Evolutionary conservation across 2,113 vertebrate genomes (phyloP).

Genomic region (Anser cygnoides): DNA sequence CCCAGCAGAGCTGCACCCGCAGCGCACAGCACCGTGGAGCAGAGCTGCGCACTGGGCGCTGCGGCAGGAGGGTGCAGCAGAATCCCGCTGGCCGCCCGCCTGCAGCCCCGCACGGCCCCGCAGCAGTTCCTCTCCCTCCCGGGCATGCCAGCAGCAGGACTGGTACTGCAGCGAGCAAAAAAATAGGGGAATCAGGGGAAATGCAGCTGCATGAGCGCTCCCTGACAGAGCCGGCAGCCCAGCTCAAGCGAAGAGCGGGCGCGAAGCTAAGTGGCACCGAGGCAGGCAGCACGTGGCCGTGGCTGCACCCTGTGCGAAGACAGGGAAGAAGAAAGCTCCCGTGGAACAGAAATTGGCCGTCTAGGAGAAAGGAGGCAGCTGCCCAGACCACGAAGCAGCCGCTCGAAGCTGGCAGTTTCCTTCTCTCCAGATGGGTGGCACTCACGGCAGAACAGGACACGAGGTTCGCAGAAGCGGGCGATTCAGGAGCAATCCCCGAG

Average conservation of each 20-base stretch:
- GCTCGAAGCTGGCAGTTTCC: neutral
- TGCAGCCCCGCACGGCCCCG: no score
- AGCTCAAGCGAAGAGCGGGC: neutral
- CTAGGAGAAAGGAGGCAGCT: neutral
- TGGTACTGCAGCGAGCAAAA: no score
- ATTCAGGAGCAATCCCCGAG: no score
- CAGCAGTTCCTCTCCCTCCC: no score
- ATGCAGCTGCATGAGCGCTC: neutral
- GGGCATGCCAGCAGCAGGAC: neutral
- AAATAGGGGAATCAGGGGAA: neutral
- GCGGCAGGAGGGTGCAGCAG: neutral
- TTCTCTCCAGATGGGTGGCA: fast-evolving
- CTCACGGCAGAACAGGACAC: no score
- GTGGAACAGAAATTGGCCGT: neutral
- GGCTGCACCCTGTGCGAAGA: fast-evolving
- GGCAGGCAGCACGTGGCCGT: no score
- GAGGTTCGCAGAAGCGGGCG: no score
- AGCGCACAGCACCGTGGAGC: neutral
- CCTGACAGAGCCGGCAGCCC: neutral
- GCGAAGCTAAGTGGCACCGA: neutral
- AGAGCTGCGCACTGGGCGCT: no score
- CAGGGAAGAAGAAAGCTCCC: neutral
- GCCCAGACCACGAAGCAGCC: neutral
- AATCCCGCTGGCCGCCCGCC: no score
- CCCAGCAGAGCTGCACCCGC: no score